phyloP scores from a whole-genome alignment of 2,888 invertebrate genomes.

The Cantharis lateralis region DNA sequence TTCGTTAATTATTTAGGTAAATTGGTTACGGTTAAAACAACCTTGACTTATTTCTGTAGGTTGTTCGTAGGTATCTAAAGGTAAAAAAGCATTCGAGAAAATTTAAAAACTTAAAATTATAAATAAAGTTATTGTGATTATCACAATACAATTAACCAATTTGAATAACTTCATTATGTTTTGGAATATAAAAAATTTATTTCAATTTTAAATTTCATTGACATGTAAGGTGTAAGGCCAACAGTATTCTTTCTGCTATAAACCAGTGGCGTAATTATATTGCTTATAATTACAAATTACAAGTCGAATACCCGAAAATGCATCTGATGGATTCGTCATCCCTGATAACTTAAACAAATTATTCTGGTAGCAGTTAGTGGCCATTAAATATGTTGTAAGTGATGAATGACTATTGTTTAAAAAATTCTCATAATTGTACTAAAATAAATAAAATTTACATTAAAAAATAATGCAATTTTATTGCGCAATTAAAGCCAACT shows the following conservation, averaged over 20 bases:
- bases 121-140: neutral
- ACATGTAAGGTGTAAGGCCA: neutral
- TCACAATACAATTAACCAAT: neutral
- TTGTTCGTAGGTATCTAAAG: neutral
- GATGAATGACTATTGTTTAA: neutral
- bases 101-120: neutral
- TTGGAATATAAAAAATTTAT: neutral
- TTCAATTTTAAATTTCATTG: neutral
- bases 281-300: too few species aligned
- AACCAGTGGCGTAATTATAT: too few species aligned
- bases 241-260: neutral
- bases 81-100: neutral
- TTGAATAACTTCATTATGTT: neutral
- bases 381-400: neutral
- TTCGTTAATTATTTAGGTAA: neutral
- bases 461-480: neutral
- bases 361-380: neutral
- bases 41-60: neutral
- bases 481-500: neutral
- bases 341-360: neutral
- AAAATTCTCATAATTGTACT: neutral
- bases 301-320: neutral
- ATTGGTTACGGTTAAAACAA: neutral
- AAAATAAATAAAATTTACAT: neutral
- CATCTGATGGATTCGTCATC: neutral